Evolutionary conservation across 2,888 invertebrate species (phyloP), one percentile per base, ranked within the genome.

Genomic region (Bibio marci): DNA sequence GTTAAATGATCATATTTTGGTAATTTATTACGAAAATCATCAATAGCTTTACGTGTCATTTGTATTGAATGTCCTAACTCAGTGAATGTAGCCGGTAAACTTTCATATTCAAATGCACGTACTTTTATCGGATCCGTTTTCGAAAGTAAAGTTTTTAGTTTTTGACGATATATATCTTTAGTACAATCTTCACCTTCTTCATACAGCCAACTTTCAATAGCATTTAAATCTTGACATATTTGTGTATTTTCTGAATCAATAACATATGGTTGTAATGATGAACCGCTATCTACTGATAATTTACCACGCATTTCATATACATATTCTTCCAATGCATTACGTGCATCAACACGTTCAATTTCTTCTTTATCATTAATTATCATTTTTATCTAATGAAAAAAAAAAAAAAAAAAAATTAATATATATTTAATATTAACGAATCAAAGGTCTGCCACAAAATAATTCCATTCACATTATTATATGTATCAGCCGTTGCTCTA

Each of bases 311-410:
- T 71, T 51, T 95, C 95, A 58, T 99, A 99, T 25, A 98, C 91
- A 55, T 92, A 98, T 62, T 98, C 98, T 60, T 98, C 98, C 1
- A 99, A 71, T 3, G 92, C 85, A 62, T 98, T 98, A 53, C 94
- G 83, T 2, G 91, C 90, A 61, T 97, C 95, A 5, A 87, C 80
- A 36, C 94, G 76, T 56, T 94, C 90, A 52, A 91, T 94, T 64
- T 97, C 97, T 55, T 85, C 80, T 43, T 77, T 73, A 59, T 98
- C 97, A 50, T 81, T 80, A 39, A 74, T 70, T 50, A 81, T 74
- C 81, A 86, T 82, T 60, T 77, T 78, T 43, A 70, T 68, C 80
- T 86, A 40, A 34, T 33, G 22, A 35, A 38, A 37, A 31, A 15
- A 25, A 26, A 3, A 28, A 28, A 25, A 14, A 32, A 30, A 31